Percentiles rank a stretch among this genome's conserved stretches.
These are phyloP conservation scores for Centrocercus urophasianus DNA, from an alignment of 2,113 vertebrate genomes.

Conservation along the genomic window DNA sequence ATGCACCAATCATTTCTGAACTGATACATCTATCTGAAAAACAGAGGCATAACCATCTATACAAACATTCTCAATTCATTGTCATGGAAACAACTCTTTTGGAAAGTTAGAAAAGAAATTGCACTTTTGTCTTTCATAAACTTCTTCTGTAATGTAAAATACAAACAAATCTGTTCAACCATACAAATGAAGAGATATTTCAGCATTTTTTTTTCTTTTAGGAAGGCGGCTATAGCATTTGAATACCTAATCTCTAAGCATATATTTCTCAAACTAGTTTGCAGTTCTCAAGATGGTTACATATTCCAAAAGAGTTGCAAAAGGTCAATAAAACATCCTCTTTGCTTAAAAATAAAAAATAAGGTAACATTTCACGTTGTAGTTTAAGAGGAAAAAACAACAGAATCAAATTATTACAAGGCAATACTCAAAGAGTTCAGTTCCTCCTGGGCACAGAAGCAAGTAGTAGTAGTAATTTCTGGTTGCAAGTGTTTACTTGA, in stretches of 20 bases:
- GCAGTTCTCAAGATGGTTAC: neutral
- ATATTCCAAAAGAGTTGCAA: neutral
- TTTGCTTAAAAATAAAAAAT: neutral
- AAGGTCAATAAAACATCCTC: neutral
- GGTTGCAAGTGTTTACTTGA: constrained; percentile 4
- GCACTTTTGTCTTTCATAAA: neutral
- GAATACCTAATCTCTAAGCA: neutral
- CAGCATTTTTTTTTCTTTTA: neutral
- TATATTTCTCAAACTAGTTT: neutral
- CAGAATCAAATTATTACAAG: neutral
- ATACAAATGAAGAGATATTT: neutral
- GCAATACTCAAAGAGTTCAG: neutral
- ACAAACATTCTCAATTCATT: neutral
- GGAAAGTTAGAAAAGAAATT: neutral
- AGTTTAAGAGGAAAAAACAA: neutral
- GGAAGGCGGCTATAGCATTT: neutral
- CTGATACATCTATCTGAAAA: neutral
- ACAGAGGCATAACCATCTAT: neutral
- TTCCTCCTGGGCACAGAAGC: neutral
- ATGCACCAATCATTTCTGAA: neutral
- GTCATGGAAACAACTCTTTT: neutral
- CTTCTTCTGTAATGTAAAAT: neutral
- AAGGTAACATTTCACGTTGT: neutral
- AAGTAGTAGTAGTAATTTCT: neutral
- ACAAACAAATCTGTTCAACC: neutral